Conservation (phyloP, 2,113 vertebrate genomes). For the human region GRCh38 chr1:155074501-155075000, state of each 20-base stretch:
- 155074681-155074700: background rate
- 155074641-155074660: background rate
- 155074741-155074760: background rate
- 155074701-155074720: background rate
- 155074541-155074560: too few relatives aligned
- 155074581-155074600: background rate
- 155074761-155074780: background rate
- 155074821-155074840: background rate
- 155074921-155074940: background rate
- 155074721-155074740: background rate
- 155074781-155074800: background rate
- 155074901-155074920: background rate
- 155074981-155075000: background rate
- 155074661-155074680: background rate
- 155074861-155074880: background rate
- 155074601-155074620: background rate
- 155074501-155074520: too few relatives aligned
- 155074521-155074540: too few relatives aligned
- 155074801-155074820: background rate
- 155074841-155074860: background rate
- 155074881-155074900: background rate
- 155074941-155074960: background rate
- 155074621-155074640: background rate
- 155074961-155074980: background rate
- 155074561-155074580: background rate